Percentiles rank a stretch among this genome's conserved stretches.
Conservation (phyloP, 2,113 vertebrate species). For the Piprites chloris region DNA sequence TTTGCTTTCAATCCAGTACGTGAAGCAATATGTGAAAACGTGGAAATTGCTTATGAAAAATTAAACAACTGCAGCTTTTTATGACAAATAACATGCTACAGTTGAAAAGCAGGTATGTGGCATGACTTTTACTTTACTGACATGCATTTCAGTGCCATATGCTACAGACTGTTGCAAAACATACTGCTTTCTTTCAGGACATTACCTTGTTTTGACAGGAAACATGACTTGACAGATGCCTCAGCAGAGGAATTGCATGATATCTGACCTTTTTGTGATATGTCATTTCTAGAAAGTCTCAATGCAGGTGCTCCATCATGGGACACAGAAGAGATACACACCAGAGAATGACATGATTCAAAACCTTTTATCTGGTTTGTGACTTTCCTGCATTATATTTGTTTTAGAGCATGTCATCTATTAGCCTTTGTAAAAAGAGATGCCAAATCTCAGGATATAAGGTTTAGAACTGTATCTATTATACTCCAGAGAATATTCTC, state of each 20-base stretch:
- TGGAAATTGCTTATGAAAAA: constrained; percentile 12
- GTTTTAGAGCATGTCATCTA: not conserved
- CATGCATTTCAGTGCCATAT: constrained; percentile 31
- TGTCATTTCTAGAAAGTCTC: constrained; percentile 35
- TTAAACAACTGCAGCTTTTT: constrained; percentile 6
- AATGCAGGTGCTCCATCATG: constrained; percentile 29
- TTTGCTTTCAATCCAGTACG: not conserved
- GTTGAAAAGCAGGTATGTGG: not conserved
- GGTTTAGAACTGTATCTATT: not conserved
- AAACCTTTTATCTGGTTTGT: not conserved
- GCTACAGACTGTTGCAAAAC: not conserved
- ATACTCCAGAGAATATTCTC: not conserved
- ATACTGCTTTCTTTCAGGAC: constrained; percentile 35
- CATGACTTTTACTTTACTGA: constrained; percentile 5
- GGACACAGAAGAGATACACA: not conserved
- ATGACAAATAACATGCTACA: not conserved
- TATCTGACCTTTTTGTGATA: constrained; percentile 50
- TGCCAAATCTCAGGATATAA: not conserved
- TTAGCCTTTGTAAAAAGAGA: not conserved
- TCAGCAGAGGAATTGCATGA: constrained; percentile 23
- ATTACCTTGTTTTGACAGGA: constrained; percentile 10
- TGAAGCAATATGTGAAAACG: not conserved
- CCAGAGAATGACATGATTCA: not conserved
- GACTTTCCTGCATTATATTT: not conserved
- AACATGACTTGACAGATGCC: constrained; percentile 57